phyloP scores from a whole-genome alignment of 2,888 invertebrate genomes.

The Octonoba sinensis region DNA sequence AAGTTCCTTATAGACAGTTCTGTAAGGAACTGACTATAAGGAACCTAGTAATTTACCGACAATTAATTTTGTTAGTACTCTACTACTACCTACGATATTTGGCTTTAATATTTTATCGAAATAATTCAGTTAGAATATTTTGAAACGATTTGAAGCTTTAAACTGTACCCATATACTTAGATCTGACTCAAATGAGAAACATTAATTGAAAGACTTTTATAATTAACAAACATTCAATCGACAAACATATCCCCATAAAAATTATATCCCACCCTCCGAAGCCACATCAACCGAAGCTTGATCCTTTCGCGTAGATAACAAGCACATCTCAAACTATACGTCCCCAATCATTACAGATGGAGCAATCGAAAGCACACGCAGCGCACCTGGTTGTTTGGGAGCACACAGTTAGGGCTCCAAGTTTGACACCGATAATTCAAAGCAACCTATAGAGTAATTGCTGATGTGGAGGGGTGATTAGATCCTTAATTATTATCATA shows the following conservation, averaged over 20 bases:
- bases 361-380: slow-evolving; percentile 27
- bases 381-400: background rate
- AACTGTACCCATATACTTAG: too few relatives aligned
- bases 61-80: too few relatives aligned
- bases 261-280: slow-evolving; percentile 31
- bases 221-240: too few relatives aligned
- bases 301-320: slow-evolving; percentile 40
- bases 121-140: too few relatives aligned
- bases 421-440: slow-evolving; percentile 61
- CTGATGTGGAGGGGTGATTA: slow-evolving; percentile 56
- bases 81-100: too few relatives aligned
- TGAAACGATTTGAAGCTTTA: too few relatives aligned
- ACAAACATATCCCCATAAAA: slow-evolving; percentile 7
- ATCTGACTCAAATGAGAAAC: too few relatives aligned
- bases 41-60: too few relatives aligned
- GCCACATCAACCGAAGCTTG: slow-evolving; percentile 28
- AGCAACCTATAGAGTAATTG: slow-evolving; percentile 58
- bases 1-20: too few relatives aligned
- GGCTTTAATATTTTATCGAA: too few relatives aligned
- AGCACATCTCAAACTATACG: slow-evolving; percentile 25
- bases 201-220: too few relatives aligned
- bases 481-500: slow-evolving; percentile 57
- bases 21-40: too few relatives aligned
- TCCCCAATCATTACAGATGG: slow-evolving; percentile 45
- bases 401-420: slow-evolving; percentile 25